Evolutionary conservation across 2,797 vertebrate genomes (phyloP), one percentile per base, ranked within the genome.

Genomic region (Sebastes diaconus): DNA sequence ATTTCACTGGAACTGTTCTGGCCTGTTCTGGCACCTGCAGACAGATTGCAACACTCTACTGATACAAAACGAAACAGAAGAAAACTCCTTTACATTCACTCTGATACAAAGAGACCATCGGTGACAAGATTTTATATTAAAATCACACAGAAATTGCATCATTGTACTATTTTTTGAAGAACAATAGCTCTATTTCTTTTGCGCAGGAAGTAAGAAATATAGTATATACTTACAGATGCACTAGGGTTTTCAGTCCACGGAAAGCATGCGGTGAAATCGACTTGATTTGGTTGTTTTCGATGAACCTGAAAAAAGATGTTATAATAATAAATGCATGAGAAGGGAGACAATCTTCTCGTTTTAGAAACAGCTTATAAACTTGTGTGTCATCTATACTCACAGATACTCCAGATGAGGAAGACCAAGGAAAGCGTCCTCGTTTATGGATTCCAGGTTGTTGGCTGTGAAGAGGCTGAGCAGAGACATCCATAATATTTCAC

Each of bases 391-490:
- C 2, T 71, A 98, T 71, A 98, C 98, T 99, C 95, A 99, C 98
- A 99, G 95, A 95, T 99, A 99, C 94, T 99, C 97, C 92, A 99
- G 95, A 88, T 98, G 98, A 90, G 98, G 97, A 94, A 99, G 98
- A 87, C 98, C 97, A 66, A 97, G 96, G 93, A 99, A 99, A 81
- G 97, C 97, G 73, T 99, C 98, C 88, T 99, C 96, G 70, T 97
- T 97, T 93, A 99, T 97, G 66, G 95, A 95, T 83, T 99, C 97
- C 92, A 99, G 97, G 87, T 96, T 96, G 88, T 99, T 99, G 80
- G 98, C 97, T 71, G 97, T 99, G 93, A 99, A 99, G 92, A 99
- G 96, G 87, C 98, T 99, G 94, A 30, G 14, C 63, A 73, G 61
- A 88, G 55, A 79, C 11, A 89, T 32, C 4, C 29, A 42, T 61